Percentiles rank a stretch among this genome's conserved stretches.
phyloP scores from a whole-genome alignment of 2,888 invertebrate species.

The Morinoia aosen region DNA sequence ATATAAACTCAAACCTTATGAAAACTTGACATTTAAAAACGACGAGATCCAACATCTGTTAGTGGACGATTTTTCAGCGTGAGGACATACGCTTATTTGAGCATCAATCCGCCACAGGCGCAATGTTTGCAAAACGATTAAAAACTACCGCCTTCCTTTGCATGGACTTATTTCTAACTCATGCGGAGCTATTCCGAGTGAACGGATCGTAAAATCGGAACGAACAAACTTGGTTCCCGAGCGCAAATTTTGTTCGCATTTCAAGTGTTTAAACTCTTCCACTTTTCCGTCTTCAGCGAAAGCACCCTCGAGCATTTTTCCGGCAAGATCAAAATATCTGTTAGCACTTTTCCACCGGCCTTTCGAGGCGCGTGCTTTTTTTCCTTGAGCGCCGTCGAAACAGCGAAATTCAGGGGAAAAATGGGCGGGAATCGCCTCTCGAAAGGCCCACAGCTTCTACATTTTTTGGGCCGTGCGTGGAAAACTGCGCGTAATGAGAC shows the following conservation, averaged over 20 bases:
- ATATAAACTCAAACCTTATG: no score
- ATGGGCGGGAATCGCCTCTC: not conserved
- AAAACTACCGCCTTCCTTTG: not conserved
- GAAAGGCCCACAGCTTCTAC: slow-evolving; percentile 9
- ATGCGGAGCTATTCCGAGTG: not conserved
- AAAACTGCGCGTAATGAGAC: not conserved
- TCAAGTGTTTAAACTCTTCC: not conserved
- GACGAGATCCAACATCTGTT: not conserved
- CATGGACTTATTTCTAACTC: not conserved
- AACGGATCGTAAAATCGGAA: not conserved
- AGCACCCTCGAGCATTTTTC: not conserved
- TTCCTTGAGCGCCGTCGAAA: not conserved
- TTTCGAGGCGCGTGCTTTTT: not conserved
- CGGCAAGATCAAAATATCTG: not conserved
- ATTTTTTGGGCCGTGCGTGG: not conserved
- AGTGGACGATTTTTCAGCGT: not conserved
- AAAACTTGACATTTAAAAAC: no score
- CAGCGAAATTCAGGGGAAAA: not conserved
- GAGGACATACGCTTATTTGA: not conserved
- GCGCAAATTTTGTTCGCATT: not conserved
- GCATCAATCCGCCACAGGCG: not conserved
- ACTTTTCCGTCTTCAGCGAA: not conserved
- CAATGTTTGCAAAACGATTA: not conserved
- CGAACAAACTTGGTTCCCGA: not conserved
- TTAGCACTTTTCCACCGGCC: not conserved